Evolutionary conservation across 2,888 invertebrate genomes (phyloP).

Genomic region (Carpatolechia fugitivella): DNA sequence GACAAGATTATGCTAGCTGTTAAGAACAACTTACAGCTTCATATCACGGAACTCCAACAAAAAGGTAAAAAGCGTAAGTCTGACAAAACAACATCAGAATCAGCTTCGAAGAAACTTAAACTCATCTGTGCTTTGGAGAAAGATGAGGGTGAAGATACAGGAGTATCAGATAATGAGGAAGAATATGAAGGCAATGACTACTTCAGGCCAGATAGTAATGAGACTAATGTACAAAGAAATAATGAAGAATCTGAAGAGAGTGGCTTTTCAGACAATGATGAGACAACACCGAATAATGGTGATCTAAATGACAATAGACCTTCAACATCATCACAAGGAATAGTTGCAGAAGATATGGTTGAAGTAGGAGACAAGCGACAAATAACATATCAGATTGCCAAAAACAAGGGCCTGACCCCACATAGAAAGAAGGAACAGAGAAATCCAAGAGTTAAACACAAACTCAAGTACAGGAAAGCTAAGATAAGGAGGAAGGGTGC

Average conservation of each 20-base stretch:
- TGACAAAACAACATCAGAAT: constrained; percentile 40
- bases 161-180: constrained; percentile 67
- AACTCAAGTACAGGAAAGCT: constrained; percentile 95
- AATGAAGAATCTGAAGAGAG: constrained; percentile 65
- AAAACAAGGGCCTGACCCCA: constrained; percentile 96
- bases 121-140: constrained; percentile 58
- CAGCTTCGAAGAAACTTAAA: constrained; percentile 61
- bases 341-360: constrained; percentile 37
- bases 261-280: constrained; percentile 68
- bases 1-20: constrained; percentile 80
- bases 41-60: constrained; percentile 39
- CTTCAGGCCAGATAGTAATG: constrained; percentile 38
- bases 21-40: constrained; percentile 59
- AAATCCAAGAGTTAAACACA: constrained; percentile 97
- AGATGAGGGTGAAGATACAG: constrained; percentile 65
- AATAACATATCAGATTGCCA: constrained; percentile 96
- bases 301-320: constrained; percentile 53
- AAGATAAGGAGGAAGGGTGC: constrained; percentile 96
- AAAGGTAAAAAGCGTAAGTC: constrained; percentile 54
- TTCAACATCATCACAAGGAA: constrained; percentile 48
- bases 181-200: constrained; percentile 64
- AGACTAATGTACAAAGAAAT: constrained; percentile 34
- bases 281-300: constrained; percentile 43
- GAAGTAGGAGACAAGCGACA: constrained; percentile 83
- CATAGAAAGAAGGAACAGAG: constrained; percentile 93